phyloP scores from a whole-genome alignment of 1,140 invertebrate genomes.

The Drosophila athabasca region DNA sequence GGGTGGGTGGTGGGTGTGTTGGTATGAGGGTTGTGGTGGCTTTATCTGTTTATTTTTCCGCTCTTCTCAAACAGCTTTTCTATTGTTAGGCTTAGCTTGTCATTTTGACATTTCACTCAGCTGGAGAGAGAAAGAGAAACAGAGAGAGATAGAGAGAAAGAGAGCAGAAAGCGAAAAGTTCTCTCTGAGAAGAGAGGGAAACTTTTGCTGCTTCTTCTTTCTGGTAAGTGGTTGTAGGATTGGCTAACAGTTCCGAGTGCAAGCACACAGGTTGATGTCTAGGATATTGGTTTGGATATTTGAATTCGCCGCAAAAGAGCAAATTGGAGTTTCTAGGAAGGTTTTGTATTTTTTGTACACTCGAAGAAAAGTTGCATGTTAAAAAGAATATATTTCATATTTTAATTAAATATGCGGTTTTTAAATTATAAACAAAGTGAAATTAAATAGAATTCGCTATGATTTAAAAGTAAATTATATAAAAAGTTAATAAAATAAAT shows the following conservation, averaged over 20 bases:
- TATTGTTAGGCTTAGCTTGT: conserved; percentile 43
- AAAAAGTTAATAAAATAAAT: too few relatives aligned
- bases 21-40: conserved; percentile 46
- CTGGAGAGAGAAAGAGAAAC: neutral
- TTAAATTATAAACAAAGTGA: too few relatives aligned
- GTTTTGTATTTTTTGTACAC: too few relatives aligned
- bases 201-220: too few relatives aligned
- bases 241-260: neutral
- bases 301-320: neutral
- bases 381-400: too few relatives aligned
- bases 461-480: too few relatives aligned
- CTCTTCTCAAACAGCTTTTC: conserved; percentile 44
- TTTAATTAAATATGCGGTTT: too few relatives aligned
- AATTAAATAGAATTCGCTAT: too few relatives aligned
- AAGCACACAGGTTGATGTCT: neutral
- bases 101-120: conserved; percentile 63
- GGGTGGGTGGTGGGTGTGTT: neutral
- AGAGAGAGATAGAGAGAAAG: neutral
- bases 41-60: conserved; percentile 58
- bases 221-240: neutral
- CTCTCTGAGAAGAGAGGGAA: neutral
- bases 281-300: neutral
- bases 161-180: neutral
- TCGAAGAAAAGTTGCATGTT: too few relatives aligned
- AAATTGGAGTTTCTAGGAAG: neutral